These are phyloP conservation scores for Petaurus breviceps DNA, from an alignment of 2,113 vertebrate species.

Conservation along the genomic window DNA sequence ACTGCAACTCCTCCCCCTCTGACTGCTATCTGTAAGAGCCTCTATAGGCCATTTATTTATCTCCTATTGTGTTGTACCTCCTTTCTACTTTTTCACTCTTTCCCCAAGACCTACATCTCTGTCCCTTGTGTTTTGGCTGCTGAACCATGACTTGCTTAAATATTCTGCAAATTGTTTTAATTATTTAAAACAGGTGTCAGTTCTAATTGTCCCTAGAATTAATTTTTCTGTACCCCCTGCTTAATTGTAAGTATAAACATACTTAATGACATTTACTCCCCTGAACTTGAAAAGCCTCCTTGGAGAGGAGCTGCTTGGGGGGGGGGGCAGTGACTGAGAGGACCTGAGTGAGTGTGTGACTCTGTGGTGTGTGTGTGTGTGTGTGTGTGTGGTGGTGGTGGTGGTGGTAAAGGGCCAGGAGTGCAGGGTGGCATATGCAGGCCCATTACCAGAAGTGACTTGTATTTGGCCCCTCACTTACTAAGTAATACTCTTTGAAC, in stretches of 20 bases:
- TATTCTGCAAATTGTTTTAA: background rate
- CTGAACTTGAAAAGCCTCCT: constrained; percentile 6
- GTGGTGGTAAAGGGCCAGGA: background rate
- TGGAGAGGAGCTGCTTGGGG: background rate
- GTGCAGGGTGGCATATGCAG: background rate
- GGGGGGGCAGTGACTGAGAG: background rate
- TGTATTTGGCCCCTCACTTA: background rate
- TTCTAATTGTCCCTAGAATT: background rate
- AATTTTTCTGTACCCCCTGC: background rate
- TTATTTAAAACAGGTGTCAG: background rate
- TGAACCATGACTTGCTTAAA: background rate
- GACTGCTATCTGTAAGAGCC: background rate
- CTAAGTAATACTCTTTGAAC: background rate
- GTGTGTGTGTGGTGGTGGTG: too few relatives aligned
- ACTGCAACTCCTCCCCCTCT: background rate
- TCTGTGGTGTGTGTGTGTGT: too few relatives aligned
- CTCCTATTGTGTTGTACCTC: background rate
- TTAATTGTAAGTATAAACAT: background rate
- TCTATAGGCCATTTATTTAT: background rate
- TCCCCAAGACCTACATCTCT: accelerated
- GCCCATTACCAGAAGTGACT: background rate
- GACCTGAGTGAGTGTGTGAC: background rate
- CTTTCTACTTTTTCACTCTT: background rate
- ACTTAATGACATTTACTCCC: background rate
- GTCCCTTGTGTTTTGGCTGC: background rate